A percentile compares a stretch with the other conserved stretches of the same genome.
Evolutionary conservation across 2,113 vertebrate genomes (phyloP).

Genomic region (Connochaetes taurinus): DNA sequence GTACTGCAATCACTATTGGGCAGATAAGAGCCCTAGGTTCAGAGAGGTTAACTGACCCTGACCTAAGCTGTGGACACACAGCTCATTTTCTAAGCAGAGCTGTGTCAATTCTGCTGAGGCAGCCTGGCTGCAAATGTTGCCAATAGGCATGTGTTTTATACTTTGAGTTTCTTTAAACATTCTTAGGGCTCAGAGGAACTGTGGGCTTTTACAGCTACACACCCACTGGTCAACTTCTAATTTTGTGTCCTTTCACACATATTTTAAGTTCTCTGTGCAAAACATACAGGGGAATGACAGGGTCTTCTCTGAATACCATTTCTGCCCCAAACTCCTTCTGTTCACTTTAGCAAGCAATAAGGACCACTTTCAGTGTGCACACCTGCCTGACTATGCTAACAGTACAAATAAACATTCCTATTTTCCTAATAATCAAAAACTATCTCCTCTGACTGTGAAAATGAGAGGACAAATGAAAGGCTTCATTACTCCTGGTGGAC

Average conservation of each 20-base stretch:
- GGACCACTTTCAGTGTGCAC: not conserved
- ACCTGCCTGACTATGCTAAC: not conserved
- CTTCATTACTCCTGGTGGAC: not conserved
- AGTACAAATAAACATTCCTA: not conserved
- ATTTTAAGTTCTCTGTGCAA: not conserved
- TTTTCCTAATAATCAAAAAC: not conserved
- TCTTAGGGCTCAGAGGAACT: not conserved
- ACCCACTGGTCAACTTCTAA: not conserved
- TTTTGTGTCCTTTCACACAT: not conserved
- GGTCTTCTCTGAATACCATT: not conserved
- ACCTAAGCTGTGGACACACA: not conserved
- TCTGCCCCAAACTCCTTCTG: not conserved
- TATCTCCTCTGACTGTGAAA: not conserved
- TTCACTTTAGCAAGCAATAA: not conserved
- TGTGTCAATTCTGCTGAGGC: not conserved
- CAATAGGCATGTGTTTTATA: not conserved
- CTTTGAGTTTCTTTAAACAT: slow-evolving; percentile 12
- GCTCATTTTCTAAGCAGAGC: slow-evolving; percentile 13
- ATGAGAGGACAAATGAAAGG: not conserved
- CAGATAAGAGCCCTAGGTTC: not conserved
- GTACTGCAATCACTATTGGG: not conserved
- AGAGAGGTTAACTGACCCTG: not conserved
- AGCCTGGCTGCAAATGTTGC: not conserved
- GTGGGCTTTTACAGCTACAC: slow-evolving; percentile 15
- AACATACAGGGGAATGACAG: not conserved